Evolutionary conservation across 2,113 vertebrate species (phyloP), one percentile per base, ranked within the genome.

Genomic region (Pongo pygmaeus): DNA sequence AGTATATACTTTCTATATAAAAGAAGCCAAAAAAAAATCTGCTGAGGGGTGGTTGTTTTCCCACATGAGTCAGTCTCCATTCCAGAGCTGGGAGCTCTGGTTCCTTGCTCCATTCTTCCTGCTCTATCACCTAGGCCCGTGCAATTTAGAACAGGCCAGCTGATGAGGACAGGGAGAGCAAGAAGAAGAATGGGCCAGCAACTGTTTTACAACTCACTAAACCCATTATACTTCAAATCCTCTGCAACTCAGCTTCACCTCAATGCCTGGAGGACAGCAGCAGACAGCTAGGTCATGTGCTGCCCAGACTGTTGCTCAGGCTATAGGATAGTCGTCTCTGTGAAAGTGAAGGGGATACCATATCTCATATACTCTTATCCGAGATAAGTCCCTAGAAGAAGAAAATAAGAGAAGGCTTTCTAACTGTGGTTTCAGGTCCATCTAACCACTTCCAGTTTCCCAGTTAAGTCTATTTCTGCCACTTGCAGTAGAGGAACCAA

Each of bases 1-100:
- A 93, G 38, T 16, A 35, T 22, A 9, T 32, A 90, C 25, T 88
- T 88, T 46, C 25, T 75, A 38, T 67, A 74, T 74, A 83, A 93
- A 96, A 84, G 25, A 89, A 92, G 64, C 40, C 69, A 69, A 90
- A 91, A 87, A 59, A 25, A 52, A 81, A 96, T 23, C 13, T 86
- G 84, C 40, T 55, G 57, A 81, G 52, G 48, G 18, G 2, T 23
- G 32, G 38, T 18, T 48, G 32, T 38, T 89, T 16, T 89, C 96
- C 89, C 10, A 69, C 5, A 32, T 18, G 35, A 0, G 52, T 77
- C 38, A 64, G 69, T 16, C 16, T 40, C 69, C 55, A 85, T 8
- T 74, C 70, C 57, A 91, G 78, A 81, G 87, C 6, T 77, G 79
- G 6, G 12, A 55, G 43, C n/a, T 48, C 74, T 79, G 16, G 52